Percentiles rank a stretch among this genome's conserved stretches.
Conservation (phyloP, 1,140 invertebrate species). For the Caenorhabditis remanei region DNA sequence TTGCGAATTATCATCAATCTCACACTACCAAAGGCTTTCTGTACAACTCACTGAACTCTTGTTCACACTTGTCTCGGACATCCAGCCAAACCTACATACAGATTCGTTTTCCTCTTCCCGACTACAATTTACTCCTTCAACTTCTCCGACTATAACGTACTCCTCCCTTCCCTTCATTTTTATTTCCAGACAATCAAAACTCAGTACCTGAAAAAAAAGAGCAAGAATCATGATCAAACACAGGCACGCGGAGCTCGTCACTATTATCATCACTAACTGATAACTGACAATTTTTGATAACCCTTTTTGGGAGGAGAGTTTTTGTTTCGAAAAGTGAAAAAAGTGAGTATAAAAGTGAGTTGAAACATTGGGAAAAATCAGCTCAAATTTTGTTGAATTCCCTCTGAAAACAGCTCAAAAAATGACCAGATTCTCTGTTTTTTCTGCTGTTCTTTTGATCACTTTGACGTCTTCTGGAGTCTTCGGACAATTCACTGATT, state of each 20-base stretch:
- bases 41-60: no score
- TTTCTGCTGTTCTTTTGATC: not conserved
- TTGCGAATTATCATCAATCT: no score
- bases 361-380: not conserved
- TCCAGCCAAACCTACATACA: not conserved
- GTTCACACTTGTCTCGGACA: not conserved
- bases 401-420: not conserved
- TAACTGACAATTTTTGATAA: not conserved
- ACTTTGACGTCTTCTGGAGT: not conserved
- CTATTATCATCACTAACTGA: constrained; percentile 31
- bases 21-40: no score
- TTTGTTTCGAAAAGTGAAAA: not conserved
- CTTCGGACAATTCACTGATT: constrained; percentile 18
- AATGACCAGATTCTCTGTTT: not conserved
- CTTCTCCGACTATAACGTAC: not conserved
- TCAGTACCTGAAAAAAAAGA: constrained; percentile 11
- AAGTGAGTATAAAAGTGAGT: not conserved
- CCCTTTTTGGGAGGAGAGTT: not conserved
- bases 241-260: constrained; percentile 9
- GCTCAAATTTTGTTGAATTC: not conserved
- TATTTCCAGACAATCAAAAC: constrained; percentile 33
- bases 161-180: not conserved
- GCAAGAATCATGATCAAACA: constrained; percentile 37
- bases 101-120: not conserved
- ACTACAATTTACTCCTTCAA: constrained; percentile 20